Percentiles rank a stretch among this genome's conserved stretches.
Conservation (phyloP, 1,140 invertebrate species). For the Sminthurides bifidus region DNA sequence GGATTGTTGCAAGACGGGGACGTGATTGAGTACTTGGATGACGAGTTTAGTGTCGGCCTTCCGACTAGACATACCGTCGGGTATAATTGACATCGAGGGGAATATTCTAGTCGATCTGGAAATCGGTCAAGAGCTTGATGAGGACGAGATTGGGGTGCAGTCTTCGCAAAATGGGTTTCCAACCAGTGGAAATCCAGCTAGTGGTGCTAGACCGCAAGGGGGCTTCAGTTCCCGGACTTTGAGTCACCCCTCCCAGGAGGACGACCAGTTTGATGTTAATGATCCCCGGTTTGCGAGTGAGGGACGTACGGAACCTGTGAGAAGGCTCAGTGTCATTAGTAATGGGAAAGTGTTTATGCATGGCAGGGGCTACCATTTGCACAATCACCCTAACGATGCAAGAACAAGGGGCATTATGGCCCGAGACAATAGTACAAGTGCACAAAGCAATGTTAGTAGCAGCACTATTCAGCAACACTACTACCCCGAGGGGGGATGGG, state of each 20-base stretch:
- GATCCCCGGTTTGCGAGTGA: neutral
- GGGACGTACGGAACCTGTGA: neutral
- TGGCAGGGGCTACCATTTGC: constrained; percentile 1
- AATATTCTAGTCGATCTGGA: constrained; percentile 15
- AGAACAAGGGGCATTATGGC: constrained; percentile 4
- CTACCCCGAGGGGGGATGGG: constrained; percentile 29
- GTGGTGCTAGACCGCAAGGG: no score
- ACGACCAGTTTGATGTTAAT: constrained; percentile 10
- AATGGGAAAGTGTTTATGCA: constrained; percentile 2
- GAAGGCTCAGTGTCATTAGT: constrained; percentile 3
- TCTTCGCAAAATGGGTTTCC: no score
- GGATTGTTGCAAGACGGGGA: constrained; percentile 5
- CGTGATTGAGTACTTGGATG: no score
- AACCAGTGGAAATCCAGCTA: no score
- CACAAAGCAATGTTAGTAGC: constrained; percentile 6
- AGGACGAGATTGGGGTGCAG: constrained; percentile 24
- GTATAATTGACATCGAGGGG: constrained; percentile 22
- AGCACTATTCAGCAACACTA: constrained; percentile 28
- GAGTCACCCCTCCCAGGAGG: no score
- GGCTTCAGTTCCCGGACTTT: no score
- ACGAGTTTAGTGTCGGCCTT: constrained; percentile 20
- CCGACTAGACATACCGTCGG: constrained; percentile 24
- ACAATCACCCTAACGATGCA: constrained; percentile 2
- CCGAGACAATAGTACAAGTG: constrained; percentile 21
- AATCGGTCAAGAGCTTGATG: constrained; percentile 11